Conservation (phyloP, 2,113 vertebrate species). For the Polypterus senegalus region DNA sequence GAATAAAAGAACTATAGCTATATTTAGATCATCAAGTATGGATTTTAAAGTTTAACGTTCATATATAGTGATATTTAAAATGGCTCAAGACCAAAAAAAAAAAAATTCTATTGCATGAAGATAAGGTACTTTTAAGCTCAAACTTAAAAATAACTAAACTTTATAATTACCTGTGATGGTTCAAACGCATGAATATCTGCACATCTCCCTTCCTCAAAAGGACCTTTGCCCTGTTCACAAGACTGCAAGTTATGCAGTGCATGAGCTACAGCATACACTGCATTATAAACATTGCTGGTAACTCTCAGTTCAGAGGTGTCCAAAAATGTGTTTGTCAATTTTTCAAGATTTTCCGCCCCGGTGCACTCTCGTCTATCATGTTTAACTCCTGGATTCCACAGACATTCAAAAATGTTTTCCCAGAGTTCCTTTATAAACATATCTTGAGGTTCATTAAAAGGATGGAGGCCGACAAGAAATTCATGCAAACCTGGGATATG, state of each 20-base stretch:
- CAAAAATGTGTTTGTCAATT: constrained; percentile 29
- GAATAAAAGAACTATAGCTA: too few species aligned
- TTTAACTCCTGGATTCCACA: constrained; percentile 11
- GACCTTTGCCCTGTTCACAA: constrained; percentile 19
- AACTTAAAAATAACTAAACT: too few species aligned
- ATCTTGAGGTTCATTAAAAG: constrained; percentile 22
- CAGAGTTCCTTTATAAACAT: constrained; percentile 28
- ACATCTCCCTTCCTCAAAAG: constrained; percentile 16
- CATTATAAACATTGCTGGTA: constrained; percentile 35
- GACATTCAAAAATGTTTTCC: constrained; percentile 30
- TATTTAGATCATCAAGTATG: too few species aligned
- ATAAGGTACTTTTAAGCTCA: too few species aligned
- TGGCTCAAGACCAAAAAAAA: too few species aligned
- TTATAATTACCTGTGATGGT: constrained; percentile 32
- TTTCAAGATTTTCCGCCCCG: constrained; percentile 27
- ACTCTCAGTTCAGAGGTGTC: constrained; percentile 33
- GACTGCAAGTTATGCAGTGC: constrained; percentile 30
- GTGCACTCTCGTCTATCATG: constrained; percentile 25
- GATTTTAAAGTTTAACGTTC: too few species aligned
- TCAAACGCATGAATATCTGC: constrained; percentile 25
- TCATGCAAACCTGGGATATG: constrained; percentile 21
- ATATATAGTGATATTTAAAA: too few species aligned
- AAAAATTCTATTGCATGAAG: too few species aligned
- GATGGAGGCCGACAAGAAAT: constrained; percentile 23
- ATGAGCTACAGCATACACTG: constrained; percentile 35